A percentile compares a stretch with the other conserved stretches of the same genome.
Conservation (phyloP, 2,888 invertebrate species). For the Xylocampa areola region DNA sequence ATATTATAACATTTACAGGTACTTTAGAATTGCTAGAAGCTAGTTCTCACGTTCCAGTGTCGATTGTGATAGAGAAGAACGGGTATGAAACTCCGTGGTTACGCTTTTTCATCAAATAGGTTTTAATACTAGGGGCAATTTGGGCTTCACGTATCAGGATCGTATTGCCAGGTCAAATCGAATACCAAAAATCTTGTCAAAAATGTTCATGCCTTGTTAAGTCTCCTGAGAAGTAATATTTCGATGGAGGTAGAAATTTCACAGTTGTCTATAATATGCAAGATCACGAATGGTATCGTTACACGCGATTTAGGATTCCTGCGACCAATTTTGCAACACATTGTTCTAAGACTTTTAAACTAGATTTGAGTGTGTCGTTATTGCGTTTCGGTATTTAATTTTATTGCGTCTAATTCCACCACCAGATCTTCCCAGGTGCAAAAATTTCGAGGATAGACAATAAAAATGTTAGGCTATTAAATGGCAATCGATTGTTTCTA, state of each 20-base stretch:
- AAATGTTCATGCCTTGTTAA: conserved; percentile 39
- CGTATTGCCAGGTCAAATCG: conserved; percentile 2
- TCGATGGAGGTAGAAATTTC: conserved; percentile 46
- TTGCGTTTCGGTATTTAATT: conserved; percentile 72
- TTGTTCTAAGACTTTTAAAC: conserved; percentile 36
- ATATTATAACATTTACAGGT: no score
- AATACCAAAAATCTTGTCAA: conserved; percentile 12
- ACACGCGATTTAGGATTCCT: conserved; percentile 52
- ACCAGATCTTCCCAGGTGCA: conserved; percentile 55
- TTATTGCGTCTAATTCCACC: conserved; percentile 65
- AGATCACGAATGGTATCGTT: conserved; percentile 32
- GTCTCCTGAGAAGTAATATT: conserved; percentile 30
- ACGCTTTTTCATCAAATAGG: no score
- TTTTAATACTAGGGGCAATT: background rate
- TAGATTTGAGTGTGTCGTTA: conserved; percentile 60
- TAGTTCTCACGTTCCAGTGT: no score
- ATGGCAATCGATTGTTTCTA: conserved; percentile 57
- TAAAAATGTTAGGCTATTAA: conserved; percentile 39
- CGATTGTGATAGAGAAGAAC: no score
- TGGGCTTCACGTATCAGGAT: background rate
- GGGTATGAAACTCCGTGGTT: no score
- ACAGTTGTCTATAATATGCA: conserved; percentile 39
- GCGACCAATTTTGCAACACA: conserved; percentile 43
- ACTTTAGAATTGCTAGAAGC: no score
- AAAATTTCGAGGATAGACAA: conserved; percentile 56